A percentile compares a stretch with the other conserved stretches of the same genome.
Conservation (phyloP, 1,140 invertebrate genomes). For the Drosophila pseudoananassae region DNA sequence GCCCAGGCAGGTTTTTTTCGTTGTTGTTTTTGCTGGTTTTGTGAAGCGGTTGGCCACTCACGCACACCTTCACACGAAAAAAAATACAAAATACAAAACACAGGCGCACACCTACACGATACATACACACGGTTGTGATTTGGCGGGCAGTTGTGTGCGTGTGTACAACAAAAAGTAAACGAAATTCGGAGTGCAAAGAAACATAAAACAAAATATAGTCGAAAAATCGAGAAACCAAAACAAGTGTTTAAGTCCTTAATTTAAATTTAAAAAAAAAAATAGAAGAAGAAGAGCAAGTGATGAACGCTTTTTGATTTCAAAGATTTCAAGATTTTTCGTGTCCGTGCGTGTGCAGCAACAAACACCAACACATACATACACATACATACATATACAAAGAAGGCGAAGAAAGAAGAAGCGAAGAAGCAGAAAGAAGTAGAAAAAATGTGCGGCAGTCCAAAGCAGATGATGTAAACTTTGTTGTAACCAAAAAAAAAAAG, state of each 20-base stretch:
- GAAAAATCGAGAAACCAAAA: slow-evolving; percentile 34
- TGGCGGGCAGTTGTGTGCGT: slow-evolving; percentile 67
- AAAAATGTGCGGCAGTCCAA: slow-evolving; percentile 39
- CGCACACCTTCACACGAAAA: slow-evolving; percentile 32
- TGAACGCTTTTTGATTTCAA: slow-evolving; percentile 55
- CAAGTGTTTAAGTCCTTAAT: slow-evolving; percentile 44
- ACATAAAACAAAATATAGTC: slow-evolving; percentile 29
- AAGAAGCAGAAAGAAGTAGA: slow-evolving; percentile 54
- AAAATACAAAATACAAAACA: slow-evolving; percentile 20
- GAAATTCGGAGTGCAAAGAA: slow-evolving; percentile 37
- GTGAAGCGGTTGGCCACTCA: slow-evolving; percentile 37
- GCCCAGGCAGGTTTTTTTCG: slow-evolving; percentile 28
- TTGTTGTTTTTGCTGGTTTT: slow-evolving; percentile 43
- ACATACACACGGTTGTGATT: slow-evolving; percentile 77
- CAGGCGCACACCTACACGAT: slow-evolving; percentile 30
- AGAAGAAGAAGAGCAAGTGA: slow-evolving; percentile 38
- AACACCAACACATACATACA: slow-evolving; percentile 25
- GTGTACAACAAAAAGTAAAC: slow-evolving; percentile 50
- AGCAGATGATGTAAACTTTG: slow-evolving; percentile 78
- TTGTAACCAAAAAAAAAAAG: slow-evolving; percentile 49
- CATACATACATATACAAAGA: slow-evolving; percentile 33
- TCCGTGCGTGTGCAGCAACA: slow-evolving; percentile 43
- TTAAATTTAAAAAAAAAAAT: no score
- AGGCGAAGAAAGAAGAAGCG: slow-evolving; percentile 37
- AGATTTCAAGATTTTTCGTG: slow-evolving; percentile 38